phyloP scores from a whole-genome alignment of 2,888 invertebrate genomes.

The Hyppa rectilinea region DNA sequence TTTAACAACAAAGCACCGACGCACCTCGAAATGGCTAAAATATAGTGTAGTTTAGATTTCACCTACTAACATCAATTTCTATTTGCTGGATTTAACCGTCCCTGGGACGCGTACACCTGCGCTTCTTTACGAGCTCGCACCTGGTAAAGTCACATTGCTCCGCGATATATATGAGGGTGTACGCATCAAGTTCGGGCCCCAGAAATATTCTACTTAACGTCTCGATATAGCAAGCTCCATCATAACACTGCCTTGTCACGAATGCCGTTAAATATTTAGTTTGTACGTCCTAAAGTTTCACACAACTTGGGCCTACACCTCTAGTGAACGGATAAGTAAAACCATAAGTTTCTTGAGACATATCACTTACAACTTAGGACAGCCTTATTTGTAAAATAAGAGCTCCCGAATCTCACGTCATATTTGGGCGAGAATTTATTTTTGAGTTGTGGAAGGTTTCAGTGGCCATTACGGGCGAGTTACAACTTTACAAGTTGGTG shows the following conservation, averaged over 20 bases:
- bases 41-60: constrained; percentile 85
- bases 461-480: constrained; percentile 70
- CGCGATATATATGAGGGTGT: constrained; percentile 66
- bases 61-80: constrained; percentile 86
- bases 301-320: constrained; percentile 28
- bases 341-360: constrained; percentile 38
- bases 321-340: constrained; percentile 32
- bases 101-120: constrained; percentile 82
- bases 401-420: constrained; percentile 61
- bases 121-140: constrained; percentile 82
- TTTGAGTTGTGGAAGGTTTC: constrained; percentile 69
- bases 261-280: constrained; percentile 60
- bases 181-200: constrained; percentile 62
- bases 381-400: constrained; percentile 54
- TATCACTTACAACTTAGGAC: constrained; percentile 51
- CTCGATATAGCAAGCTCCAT: constrained; percentile 53
- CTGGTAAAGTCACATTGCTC: constrained; percentile 73
- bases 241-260: constrained; percentile 61
- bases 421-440: constrained; percentile 66
- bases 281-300: constrained; percentile 47
- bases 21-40: constrained; percentile 84
- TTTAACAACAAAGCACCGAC: constrained; percentile 86
- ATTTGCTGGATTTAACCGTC: constrained; percentile 84
- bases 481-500: constrained; percentile 77
- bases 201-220: constrained; percentile 60